Percentiles rank a stretch among this genome's conserved stretches.
Evolutionary conservation across 2,797 vertebrate genomes (phyloP).

Genomic region (Anguilla anguilla): DNA sequence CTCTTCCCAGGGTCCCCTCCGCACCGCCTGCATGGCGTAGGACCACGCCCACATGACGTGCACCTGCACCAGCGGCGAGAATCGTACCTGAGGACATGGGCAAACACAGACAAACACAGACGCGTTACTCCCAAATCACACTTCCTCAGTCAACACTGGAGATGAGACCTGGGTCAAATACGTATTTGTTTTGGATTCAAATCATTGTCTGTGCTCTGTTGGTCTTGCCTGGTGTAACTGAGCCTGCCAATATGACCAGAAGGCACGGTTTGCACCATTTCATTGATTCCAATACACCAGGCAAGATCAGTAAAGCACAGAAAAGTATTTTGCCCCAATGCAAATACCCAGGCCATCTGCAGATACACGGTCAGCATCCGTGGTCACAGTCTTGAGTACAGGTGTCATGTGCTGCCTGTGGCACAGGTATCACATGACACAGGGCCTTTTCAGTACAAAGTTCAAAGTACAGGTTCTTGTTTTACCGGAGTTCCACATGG

Average conservation of each 20-base stretch:
- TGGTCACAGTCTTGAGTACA: too few relatives aligned
- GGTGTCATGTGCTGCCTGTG: too few relatives aligned
- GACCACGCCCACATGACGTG: slow-evolving; percentile 75
- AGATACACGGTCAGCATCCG: too few relatives aligned
- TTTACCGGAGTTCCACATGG: neutral
- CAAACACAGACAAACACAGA: slow-evolving; percentile 11
- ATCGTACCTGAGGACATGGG: slow-evolving; percentile 64
- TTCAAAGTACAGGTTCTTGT: neutral
- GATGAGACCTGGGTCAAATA: neutral
- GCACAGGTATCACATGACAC: too few relatives aligned
- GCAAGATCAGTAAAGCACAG: too few relatives aligned
- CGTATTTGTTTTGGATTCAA: too few relatives aligned
- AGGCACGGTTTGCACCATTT: too few relatives aligned
- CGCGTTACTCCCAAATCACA: neutral
- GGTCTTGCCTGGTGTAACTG: too few relatives aligned
- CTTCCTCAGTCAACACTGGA: neutral
- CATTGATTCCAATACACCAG: too few relatives aligned
- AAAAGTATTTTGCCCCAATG: too few relatives aligned
- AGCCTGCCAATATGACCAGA: too few relatives aligned
- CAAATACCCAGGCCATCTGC: neutral
- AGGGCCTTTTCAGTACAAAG: neutral
- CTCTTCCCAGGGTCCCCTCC: slow-evolving; percentile 77
- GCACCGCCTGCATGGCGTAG: slow-evolving; percentile 71
- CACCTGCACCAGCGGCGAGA: slow-evolving; percentile 71
- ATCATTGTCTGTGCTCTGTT: too few relatives aligned